Base-by-base conservation (phyloP, 2,113 vertebrate genomes). In the Seriola aureovittata region DNA sequence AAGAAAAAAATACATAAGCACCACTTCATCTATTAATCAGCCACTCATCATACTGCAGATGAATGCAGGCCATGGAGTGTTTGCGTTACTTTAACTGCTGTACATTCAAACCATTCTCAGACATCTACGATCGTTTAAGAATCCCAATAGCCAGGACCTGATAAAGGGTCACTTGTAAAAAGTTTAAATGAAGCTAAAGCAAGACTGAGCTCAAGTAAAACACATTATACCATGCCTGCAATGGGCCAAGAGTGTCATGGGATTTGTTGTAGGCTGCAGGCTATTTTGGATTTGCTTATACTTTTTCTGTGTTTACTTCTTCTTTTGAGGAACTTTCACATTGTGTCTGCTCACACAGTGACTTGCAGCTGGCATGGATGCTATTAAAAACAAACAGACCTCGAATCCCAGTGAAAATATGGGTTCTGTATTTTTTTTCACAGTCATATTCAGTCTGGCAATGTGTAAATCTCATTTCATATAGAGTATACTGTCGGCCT, bases 251-350 rank as follows among this genome's bases (percentile, higher is more conserved):
- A 3, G 80, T n/a, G 75, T 69, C 40, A 3, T 67, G 85, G 86
- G 89, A 88, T 81, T 86, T 68, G 66, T 46, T 62, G 63, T 72
- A 38, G 58, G 42, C 82, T 72, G 64, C 74, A 17, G 83, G 81
- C 85, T 73, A 80, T 75, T 85, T 91, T 71, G 75, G 76, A 83
- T 86, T 86, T 88, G 82, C 66, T 82, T 85, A 68, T 17, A 69
- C 75, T 77, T 83, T 77, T 80, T 71, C 60, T 72, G 17, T 82
- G 77, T 85, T 85, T 84, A 72, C 82, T 80, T 87, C 73, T 82
- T 81, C 68, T 71, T 88, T 75, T 68, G 38, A 68, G 71, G 54
- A 87, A 78, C 86, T 80, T 83, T 85, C 68, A 9, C 73, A 69
- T 62, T 3, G 29, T 42, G 57, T 68, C 60, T 67, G 69, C 58